Evolutionary conservation across 2,888 invertebrate genomes (phyloP).

Genomic region (Leptopilina myrica): DNA sequence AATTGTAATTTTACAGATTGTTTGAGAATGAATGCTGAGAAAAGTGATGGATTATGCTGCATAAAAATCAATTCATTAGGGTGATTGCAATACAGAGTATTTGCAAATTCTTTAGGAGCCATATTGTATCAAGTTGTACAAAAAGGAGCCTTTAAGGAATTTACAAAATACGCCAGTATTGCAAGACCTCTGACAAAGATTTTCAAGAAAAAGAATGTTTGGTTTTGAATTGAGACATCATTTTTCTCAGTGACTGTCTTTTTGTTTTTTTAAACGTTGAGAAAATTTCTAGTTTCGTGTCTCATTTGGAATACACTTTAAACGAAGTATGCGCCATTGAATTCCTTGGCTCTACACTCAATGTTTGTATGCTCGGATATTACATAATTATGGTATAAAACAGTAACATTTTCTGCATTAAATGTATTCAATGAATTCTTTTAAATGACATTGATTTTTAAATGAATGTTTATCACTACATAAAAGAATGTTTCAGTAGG

Average conservation of each 20-base stretch:
- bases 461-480: not conserved
- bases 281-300: conserved; percentile 25
- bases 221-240: not conserved
- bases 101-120: no score
- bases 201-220: no score
- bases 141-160: no score
- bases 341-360: conserved; percentile 25
- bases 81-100: no score
- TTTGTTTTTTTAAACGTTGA: not conserved
- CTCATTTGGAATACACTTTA: conserved; percentile 21
- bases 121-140: no score
- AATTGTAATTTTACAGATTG: not conserved
- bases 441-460: not conserved
- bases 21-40: no score
- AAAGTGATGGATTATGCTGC: no score
- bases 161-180: no score
- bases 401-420: not conserved
- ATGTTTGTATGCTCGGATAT: conserved; percentile 39
- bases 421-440: no score
- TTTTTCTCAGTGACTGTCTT: not conserved
- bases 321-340: conserved; percentile 36
- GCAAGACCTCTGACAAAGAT: no score
- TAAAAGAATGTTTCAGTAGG: not conserved
- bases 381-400: conserved; percentile 35
- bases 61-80: no score